These are phyloP conservation scores for Zoanthus gigantus DNA, from an alignment of 92 coral and sea anemone genomes.

Conservation along the genomic window DNA sequence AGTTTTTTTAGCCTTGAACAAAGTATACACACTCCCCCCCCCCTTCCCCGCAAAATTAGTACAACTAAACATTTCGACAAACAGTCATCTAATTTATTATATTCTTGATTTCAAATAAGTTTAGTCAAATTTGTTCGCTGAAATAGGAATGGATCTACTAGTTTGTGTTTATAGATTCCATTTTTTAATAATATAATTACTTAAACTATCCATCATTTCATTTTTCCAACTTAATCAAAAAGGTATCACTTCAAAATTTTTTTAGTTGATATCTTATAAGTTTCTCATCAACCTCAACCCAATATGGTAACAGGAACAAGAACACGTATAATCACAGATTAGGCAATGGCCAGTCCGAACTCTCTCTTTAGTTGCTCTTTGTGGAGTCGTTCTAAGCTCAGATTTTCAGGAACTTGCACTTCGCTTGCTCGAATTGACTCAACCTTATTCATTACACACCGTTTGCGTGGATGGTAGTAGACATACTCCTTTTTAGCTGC, in stretches of 20 bases:
- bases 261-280: not conserved
- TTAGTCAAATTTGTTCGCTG: not conserved
- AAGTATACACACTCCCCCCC: not conserved
- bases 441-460: conserved; percentile 40
- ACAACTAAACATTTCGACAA: not conserved
- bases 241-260: not conserved
- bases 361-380: not conserved
- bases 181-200: too few species aligned
- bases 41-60: not conserved
- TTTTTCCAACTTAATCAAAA: not conserved
- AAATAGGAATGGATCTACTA: not conserved
- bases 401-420: conserved; percentile 33
- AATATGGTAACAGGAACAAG: too few species aligned
- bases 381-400: conserved; percentile 36
- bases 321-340: too few species aligned
- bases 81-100: not conserved
- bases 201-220: too few species aligned
- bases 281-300: not conserved
- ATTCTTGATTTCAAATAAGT: not conserved
- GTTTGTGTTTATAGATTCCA: too few species aligned
- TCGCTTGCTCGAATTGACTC: conserved; percentile 46
- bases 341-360: too few species aligned
- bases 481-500: conserved; percentile 36
- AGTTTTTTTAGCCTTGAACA: not conserved
- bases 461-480: conserved; percentile 49